Percentiles rank a stretch among this genome's conserved stretches.
These are phyloP conservation scores for Marmota flaviventris DNA, from an alignment of 2,113 vertebrate genomes.

Conservation along the genomic window DNA sequence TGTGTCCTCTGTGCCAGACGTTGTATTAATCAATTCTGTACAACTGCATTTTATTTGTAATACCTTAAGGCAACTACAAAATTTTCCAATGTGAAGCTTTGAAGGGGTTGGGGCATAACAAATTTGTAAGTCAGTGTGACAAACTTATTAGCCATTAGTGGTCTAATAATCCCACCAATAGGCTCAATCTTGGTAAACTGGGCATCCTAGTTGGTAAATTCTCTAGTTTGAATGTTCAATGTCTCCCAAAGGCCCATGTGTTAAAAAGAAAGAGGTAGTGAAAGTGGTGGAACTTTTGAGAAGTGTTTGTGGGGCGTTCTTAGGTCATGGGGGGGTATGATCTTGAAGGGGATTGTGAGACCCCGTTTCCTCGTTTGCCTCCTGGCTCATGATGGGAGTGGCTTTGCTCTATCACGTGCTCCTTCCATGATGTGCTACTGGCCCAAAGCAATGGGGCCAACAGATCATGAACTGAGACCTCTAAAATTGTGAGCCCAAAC, in stretches of 20 bases:
- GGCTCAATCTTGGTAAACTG: not conserved
- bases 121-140: not conserved
- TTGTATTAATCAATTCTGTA: not conserved
- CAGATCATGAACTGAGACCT: not conserved
- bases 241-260: not conserved
- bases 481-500: not conserved
- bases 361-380: not conserved
- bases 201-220: not conserved
- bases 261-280: not conserved
- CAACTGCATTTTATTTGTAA: constrained; percentile 46
- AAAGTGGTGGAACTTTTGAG: not conserved
- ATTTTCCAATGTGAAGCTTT: constrained; percentile 23
- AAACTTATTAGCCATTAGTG: not conserved
- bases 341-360: not conserved
- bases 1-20: not conserved
- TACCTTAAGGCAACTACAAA: constrained; percentile 38
- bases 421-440: no score
- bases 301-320: not conserved
- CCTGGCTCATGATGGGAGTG: not conserved
- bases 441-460: not conserved
- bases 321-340: fast-evolving
- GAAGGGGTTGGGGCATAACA: not conserved
- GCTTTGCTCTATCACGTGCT: not conserved
- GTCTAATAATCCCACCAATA: not conserved
- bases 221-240: not conserved